Percentiles rank a stretch among this genome's conserved stretches.
Conservation (phyloP, 2,888 invertebrate species). For the Dorcus hopei region DNA sequence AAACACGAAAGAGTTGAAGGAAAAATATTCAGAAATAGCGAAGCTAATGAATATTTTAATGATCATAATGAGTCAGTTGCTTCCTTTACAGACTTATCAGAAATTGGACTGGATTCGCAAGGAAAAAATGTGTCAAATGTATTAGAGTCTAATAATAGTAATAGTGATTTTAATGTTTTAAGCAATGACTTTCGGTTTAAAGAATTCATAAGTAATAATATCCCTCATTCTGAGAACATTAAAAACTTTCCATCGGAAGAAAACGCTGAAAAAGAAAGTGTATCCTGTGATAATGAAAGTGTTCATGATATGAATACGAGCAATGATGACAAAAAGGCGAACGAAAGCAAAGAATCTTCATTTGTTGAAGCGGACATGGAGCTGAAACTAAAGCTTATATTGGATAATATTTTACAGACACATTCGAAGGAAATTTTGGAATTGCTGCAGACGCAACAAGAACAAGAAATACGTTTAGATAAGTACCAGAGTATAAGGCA, state of each 20-base stretch:
- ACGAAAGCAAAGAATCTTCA: neutral
- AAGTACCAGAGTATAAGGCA: no score
- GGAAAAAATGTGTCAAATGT: conserved; percentile 49
- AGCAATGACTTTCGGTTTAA: conserved; percentile 10
- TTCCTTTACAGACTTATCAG: no score
- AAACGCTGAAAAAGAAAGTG: neutral
- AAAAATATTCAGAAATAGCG: no score
- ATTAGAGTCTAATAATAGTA: conserved; percentile 6
- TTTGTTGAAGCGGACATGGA: neutral
- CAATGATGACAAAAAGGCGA: neutral
- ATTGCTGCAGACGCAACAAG: conserved; percentile 35
- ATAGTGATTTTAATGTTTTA: conserved; percentile 3
- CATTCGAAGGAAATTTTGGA: conserved; percentile 39
- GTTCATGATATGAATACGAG: neutral
- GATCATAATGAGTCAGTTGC: neutral
- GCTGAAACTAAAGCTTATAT: conserved; percentile 11
- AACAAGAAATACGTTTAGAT: conserved; percentile 17
- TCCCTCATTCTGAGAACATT: conserved; percentile 8
- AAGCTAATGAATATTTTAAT: no score
- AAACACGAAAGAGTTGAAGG: no score
- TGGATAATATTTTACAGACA: conserved; percentile 28
- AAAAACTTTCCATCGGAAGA: neutral
- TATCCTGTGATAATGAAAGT: neutral
- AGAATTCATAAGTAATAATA: conserved; percentile 20
- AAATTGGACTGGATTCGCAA: conserved; percentile 48